Conservation (phyloP, 2,113 vertebrate species). For the Anas platyrhynchos region DNA sequence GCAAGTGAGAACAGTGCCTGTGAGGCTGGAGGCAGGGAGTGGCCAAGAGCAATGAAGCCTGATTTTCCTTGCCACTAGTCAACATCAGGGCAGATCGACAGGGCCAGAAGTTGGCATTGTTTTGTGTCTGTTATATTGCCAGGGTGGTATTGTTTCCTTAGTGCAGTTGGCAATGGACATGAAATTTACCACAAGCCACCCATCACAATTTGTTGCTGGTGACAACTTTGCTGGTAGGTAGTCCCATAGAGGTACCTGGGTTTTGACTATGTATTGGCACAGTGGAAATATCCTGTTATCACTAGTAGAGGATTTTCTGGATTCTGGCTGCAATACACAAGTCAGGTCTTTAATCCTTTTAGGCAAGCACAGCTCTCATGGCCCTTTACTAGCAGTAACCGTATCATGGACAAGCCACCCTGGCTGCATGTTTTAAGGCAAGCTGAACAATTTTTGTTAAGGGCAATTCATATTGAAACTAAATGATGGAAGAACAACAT, state of each 20-base stretch:
- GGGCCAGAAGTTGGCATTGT: background rate
- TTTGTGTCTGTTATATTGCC: background rate
- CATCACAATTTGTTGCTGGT: background rate
- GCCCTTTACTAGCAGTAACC: background rate
- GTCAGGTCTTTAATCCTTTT: background rate
- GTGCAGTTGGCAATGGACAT: background rate
- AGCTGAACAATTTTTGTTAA: background rate
- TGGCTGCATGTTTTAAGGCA: background rate
- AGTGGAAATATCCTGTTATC: background rate
- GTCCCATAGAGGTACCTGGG: background rate
- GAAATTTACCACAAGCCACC: background rate
- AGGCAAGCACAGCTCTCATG: background rate
- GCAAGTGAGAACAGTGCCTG: background rate
- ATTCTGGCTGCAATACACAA: background rate
- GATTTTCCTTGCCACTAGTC: background rate
- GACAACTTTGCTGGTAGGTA: background rate
- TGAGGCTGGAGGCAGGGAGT: background rate
- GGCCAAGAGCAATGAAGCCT: background rate
- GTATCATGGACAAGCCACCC: background rate
- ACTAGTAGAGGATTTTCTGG: background rate
- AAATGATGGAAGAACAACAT: background rate
- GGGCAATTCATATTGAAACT: background rate
- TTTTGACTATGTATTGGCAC: background rate
- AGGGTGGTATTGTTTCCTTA: background rate
- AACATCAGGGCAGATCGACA: background rate